phyloP scores from a whole-genome alignment of 2,888 invertebrate genomes.

The Idaea straminata region DNA sequence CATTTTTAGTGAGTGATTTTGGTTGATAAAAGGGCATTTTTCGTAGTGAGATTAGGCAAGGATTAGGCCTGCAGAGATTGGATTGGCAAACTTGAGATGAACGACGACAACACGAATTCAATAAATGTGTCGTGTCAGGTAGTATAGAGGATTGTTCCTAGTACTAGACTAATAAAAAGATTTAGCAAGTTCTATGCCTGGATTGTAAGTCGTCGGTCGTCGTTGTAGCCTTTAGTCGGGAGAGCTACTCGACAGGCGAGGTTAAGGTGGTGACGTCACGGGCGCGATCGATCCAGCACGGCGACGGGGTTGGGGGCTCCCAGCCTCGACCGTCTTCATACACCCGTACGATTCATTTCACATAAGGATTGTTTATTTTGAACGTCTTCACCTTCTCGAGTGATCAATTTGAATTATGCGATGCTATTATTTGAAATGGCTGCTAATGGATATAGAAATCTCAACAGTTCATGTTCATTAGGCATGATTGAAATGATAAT shows the following conservation, averaged over 20 bases:
- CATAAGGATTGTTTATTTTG: slow-evolving; percentile 43
- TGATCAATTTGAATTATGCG: not conserved
- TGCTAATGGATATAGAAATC: slow-evolving; percentile 9
- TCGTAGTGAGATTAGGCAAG: too few species aligned
- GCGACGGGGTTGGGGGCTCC: slow-evolving; percentile 23
- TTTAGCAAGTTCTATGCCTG: not conserved
- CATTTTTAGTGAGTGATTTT: too few species aligned
- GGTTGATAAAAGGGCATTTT: too few species aligned
- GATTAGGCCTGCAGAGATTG: too few species aligned
- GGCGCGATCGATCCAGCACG: slow-evolving; percentile 58
- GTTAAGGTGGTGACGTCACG: slow-evolving; percentile 73
- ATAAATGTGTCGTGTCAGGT: too few species aligned
- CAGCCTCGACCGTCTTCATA: slow-evolving; percentile 28
- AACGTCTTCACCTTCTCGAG: slow-evolving; percentile 22
- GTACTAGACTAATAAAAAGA: too few species aligned
- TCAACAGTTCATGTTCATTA: slow-evolving; percentile 10
- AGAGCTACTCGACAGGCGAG: slow-evolving; percentile 39
- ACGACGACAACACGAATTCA: too few species aligned
- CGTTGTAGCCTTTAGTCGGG: not conserved
- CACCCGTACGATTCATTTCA: slow-evolving; percentile 43
- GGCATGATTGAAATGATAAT: not conserved
- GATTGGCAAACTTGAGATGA: too few species aligned
- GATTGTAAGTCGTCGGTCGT: not conserved
- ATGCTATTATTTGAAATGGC: not conserved
- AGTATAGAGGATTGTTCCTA: too few species aligned